Base-by-base conservation (phyloP, 2,797 vertebrate genomes). In the Darevskia mixta region DNA sequence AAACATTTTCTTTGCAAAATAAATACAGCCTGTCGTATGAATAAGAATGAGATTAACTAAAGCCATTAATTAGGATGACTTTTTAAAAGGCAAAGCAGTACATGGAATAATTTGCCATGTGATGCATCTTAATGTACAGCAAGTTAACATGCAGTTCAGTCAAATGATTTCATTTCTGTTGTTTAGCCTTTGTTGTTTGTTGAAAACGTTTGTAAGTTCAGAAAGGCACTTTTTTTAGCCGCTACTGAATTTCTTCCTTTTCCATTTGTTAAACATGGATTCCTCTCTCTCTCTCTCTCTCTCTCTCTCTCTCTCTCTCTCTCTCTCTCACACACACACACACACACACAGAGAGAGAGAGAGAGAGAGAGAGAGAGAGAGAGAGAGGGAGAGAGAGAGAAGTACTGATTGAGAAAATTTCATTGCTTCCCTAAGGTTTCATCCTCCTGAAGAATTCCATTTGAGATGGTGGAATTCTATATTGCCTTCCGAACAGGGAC, bases 1-100 rank as follows among this genome's bases (percentile, higher is more conserved):
- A 94, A 95, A 94, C 86, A 89, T 94, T 86, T 92, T 94, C 94
- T 91, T 90, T 94, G 91, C 85, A 94, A 94, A 96, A 96, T 95
- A 96, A 96, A 95, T 94, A 95, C 72, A 91, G 81, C 82, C 91
- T 95, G 94, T 91, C 90, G 93, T 90, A 8, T 94, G 91, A 93
- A 92, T 95, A 92, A 95, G 87, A 95, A 95, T 94, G 92, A 94
- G 91, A 94, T 94, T 94, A 95, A 93, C 88, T 91, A 91, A 94
- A 96, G 91, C 87, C 84, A 93, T 93, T 96, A 96, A 95, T 96
- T 96, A 95, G 75, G 73, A 90, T 79, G 88, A 93, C 87, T 89
- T 95, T 93, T 92, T 23, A 90, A 95, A 95, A 93, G 89, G 86
- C 83, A 79, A 80, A 90, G 29, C 45, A 90, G 45, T 88, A 94